Conservation (phyloP, 2,113 vertebrate species). For the Eudyptes chrysolophus region DNA sequence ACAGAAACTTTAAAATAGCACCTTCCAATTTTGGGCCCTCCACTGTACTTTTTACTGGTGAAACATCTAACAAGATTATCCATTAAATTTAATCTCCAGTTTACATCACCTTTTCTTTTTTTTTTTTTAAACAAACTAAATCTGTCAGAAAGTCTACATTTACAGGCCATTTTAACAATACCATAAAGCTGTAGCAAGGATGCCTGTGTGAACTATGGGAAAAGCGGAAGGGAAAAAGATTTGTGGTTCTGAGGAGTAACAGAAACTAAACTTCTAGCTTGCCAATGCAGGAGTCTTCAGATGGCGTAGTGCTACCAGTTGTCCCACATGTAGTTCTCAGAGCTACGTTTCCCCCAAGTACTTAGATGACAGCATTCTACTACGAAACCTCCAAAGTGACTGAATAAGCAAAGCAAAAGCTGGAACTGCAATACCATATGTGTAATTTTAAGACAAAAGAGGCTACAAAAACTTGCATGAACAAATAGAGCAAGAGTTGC, state of each 20-base stretch:
- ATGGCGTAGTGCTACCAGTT: neutral
- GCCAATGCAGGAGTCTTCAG: neutral
- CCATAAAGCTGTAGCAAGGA: neutral
- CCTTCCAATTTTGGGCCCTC: neutral
- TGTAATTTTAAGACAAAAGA: neutral
- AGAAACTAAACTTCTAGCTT: conserved; percentile 3
- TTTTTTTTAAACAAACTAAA: neutral
- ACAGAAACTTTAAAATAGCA: neutral
- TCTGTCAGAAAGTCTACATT: neutral
- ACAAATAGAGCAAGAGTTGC: neutral
- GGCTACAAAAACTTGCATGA: neutral
- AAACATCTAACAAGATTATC: neutral
- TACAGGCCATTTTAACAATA: neutral
- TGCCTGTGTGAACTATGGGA: neutral
- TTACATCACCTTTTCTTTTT: neutral
- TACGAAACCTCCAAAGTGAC: neutral
- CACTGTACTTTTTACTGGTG: neutral
- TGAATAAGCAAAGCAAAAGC: neutral
- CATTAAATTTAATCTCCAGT: neutral
- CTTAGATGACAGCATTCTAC: neutral
- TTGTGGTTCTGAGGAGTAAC: conserved; percentile 10
- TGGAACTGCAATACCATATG: neutral
- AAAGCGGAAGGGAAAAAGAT: conserved; percentile 54
- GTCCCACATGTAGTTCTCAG: conserved; percentile 8
- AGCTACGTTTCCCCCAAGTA: conserved; percentile 9